Evolutionary conservation across 2,888 invertebrate species (phyloP), one percentile per base, ranked within the genome.

Genomic region (Pogonocherus hispidulus): DNA sequence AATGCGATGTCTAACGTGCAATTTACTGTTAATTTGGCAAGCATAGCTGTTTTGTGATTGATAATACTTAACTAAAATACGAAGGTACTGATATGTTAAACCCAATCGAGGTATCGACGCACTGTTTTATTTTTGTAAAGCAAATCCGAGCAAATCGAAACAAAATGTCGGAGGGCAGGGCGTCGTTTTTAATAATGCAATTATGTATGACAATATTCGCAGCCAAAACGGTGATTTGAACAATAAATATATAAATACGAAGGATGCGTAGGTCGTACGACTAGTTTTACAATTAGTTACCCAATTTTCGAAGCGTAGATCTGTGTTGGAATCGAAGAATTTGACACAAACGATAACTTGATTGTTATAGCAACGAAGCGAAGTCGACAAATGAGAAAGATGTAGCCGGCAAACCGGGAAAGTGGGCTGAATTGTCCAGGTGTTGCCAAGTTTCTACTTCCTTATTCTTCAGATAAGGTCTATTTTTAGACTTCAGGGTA

Each of bases 221-320:
- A 84, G 84, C 84, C 83, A 84, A 85, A 84, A 83, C 83, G 82
- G 80, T 79, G 81, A 82, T 80, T 80, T 78, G 76, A 76, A 79
- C 77, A 79, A 75, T 79, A 79, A 80, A 79, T 71, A 79, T 78
- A 80, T 49, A 78, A 81, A 79, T 78, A 82, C 84, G 84, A 79
- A 83, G 84, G 81, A 80, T 82, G 80, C 84, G 82, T 79, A 82
- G 83, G 77, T 84, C 82, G 82, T 79, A 82, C 81, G 80, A 80
- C 82, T 84, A 83, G 78, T 81, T 78, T 82, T 84, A 82, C 82
- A 81, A 77, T 78, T 85, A 86, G 85, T 86, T 85, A 85, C 85
- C 85, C 83, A 84, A 84, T 80, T 80, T 41, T 84, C 84, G 84
- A 79, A 82, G 85, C 75, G 73, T 63, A 67, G 71, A 64, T 67